Evolutionary conservation across 2,113 vertebrate species (phyloP), one percentile per base, ranked within the genome.

Genomic region (Ailurus styani): DNA sequence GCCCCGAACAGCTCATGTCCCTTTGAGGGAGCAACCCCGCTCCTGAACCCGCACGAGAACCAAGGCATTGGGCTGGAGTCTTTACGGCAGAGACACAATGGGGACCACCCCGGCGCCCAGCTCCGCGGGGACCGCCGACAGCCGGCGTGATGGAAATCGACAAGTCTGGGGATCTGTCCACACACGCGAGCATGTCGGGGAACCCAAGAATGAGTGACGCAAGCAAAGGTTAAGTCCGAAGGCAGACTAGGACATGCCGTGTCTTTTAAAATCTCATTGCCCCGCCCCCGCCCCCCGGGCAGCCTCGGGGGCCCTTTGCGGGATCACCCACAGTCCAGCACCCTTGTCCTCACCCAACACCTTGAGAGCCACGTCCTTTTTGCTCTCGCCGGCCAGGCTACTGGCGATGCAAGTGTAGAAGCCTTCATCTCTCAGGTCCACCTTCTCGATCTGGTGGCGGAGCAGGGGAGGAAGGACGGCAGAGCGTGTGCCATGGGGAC

Each of bases 351-450:
- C 97, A 99, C 99, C 99, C 88, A 98, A 85, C 40, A 99, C 98
- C 50, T 98, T 99, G 66, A 99, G 98, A 0, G 55, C 95, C 90
- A 98, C 98, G 2, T 98, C 98, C 75, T 87, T 99, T 55, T 95
- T 97, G 50, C 99, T 99, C 3, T 98, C 99, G 70, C 99, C 99
- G 0, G 99, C 99, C 17, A 97, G 97, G 97, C 99, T 99, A 1
- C 98, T 98, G 62, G 99, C 99, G 0, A 95, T 97, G 97, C 99
- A 99, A 2, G 99, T 99, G 97, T 99, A 99, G 85, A 98, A 78
- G 5, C 99, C 99, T 11, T 98, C 98, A 15, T 99, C 99, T 85
- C 89, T 93, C 93, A 98, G 93, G 87, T 98, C 98, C 31, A 78
- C 98, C 50, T 98, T 97, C 81, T 97, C 88, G 0, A 98, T 98